phyloP scores from a whole-genome alignment of 2,888 invertebrate genomes.

The Athalia cordata region DNA sequence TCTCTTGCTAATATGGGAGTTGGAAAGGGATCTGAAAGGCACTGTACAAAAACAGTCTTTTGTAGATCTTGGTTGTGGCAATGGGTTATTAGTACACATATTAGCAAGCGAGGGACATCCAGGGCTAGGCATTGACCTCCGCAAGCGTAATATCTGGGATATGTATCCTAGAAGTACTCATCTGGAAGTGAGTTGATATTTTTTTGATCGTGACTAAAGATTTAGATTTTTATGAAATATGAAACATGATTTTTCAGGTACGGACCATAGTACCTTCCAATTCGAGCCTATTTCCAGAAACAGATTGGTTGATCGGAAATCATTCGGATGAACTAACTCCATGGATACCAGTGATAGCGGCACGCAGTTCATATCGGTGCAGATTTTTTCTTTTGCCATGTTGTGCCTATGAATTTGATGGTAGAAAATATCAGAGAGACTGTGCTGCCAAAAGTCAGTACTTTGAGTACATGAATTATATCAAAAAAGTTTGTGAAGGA shows the following conservation, averaged over 20 bases:
- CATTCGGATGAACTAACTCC: slow-evolving; percentile 99
- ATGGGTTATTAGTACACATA: slow-evolving; percentile 94
- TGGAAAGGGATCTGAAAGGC: slow-evolving; percentile 73
- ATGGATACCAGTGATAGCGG: slow-evolving; percentile 96
- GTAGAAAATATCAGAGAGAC: slow-evolving; percentile 85
- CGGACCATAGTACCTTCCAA: slow-evolving; percentile 82
- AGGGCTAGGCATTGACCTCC: slow-evolving; percentile 90
- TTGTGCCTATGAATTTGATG: slow-evolving; percentile 94
- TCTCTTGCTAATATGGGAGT: slow-evolving; percentile 86
- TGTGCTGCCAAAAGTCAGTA: slow-evolving; percentile 86
- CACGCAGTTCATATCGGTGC: slow-evolving; percentile 83
- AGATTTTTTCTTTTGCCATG: slow-evolving; percentile 96
- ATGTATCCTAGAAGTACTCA: slow-evolving; percentile 80
- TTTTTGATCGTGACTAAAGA: slow-evolving; percentile 19
- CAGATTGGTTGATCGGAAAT: slow-evolving; percentile 97
- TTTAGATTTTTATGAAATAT: slow-evolving; percentile 25
- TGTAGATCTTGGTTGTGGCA: slow-evolving; percentile 98
- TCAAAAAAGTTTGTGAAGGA: slow-evolving; percentile 77
- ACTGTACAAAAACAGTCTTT: slow-evolving; percentile 78
- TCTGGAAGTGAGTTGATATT: slow-evolving; percentile 77
- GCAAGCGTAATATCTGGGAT: slow-evolving; percentile 92
- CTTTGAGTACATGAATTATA: slow-evolving; percentile 82
- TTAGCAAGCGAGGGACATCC: slow-evolving; percentile 88
- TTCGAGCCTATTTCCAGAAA: slow-evolving; percentile 80
- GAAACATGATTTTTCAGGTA: slow-evolving; percentile 74